Evolutionary conservation across 2,797 vertebrate species (phyloP).

Genomic region (Chromis chromis): DNA sequence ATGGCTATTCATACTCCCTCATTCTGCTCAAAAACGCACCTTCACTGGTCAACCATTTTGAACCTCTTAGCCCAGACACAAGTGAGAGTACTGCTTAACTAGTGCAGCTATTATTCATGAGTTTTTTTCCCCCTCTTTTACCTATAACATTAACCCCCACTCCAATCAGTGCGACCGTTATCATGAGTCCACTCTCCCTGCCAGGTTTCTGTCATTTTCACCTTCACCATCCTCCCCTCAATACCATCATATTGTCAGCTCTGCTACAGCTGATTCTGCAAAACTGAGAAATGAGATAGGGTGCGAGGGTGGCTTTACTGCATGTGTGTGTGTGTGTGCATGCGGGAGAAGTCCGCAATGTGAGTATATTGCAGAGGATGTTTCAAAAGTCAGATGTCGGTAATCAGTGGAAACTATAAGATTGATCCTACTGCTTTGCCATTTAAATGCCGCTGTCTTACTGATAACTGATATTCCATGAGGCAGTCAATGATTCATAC

Average conservation of each 20-base stretch:
- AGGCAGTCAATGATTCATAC: conserved; percentile 39
- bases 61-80: conserved; percentile 10
- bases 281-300: conserved; percentile 56
- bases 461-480: conserved; percentile 53
- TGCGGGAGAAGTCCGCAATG: not conserved
- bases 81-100: conserved; percentile 17
- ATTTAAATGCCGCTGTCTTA: conserved; percentile 41
- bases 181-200: conserved; percentile 19
- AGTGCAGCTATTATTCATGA: conserved; percentile 14
- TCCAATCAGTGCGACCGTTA: conserved; percentile 44
- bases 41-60: conserved; percentile 25
- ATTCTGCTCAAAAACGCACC: conserved; percentile 10
- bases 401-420: conserved; percentile 49
- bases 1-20: not conserved
- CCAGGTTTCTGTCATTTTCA: conserved; percentile 61
- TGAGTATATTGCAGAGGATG: conserved; percentile 2
- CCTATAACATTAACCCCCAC: conserved; percentile 52
- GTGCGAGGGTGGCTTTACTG: conserved; percentile 19
- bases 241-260: conserved; percentile 60
- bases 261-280: conserved; percentile 74
- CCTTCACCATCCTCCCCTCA: conserved; percentile 55
- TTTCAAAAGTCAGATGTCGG: conserved; percentile 49
- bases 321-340: not conserved
- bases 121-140: not conserved
- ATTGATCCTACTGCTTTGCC: conserved; percentile 37